Conservation (phyloP, 2,888 invertebrate genomes). For the Erynnis tages region DNA sequence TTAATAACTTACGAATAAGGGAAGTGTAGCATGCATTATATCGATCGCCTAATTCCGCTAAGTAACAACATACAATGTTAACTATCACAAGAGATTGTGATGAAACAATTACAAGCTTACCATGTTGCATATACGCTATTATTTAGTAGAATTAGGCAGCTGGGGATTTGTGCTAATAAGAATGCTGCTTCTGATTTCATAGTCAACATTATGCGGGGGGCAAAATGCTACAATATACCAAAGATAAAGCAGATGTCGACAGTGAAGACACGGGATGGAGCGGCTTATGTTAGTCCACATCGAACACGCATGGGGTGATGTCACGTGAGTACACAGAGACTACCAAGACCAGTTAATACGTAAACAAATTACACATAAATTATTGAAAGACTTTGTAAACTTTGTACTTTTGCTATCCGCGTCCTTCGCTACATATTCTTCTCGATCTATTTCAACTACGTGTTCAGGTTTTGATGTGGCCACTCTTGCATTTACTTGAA, state of each 20-base stretch:
- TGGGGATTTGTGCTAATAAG: slow-evolving; percentile 61
- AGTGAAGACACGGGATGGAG: slow-evolving; percentile 56
- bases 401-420: slow-evolving; percentile 39
- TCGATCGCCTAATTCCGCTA: slow-evolving; percentile 35
- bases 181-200: slow-evolving; percentile 62
- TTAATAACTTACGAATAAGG: slow-evolving; percentile 54
- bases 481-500: slow-evolving; percentile 75
- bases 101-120: neutral
- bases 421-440: slow-evolving; percentile 37
- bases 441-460: slow-evolving; percentile 40
- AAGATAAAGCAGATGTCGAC: slow-evolving; percentile 70
- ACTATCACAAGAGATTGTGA: neutral
- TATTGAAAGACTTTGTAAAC: slow-evolving; percentile 49
- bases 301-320: slow-evolving; percentile 68
- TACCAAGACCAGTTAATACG: slow-evolving; percentile 65
- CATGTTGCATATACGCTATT: slow-evolving; percentile 26
- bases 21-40: slow-evolving; percentile 70
- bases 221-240: slow-evolving; percentile 71
- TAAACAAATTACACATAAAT: slow-evolving; percentile 40
- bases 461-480: slow-evolving; percentile 67
- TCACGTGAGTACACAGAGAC: slow-evolving; percentile 66
- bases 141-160: slow-evolving; percentile 40
- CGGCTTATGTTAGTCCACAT: slow-evolving; percentile 71
- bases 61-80: slow-evolving; percentile 28
- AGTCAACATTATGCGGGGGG: slow-evolving; percentile 65